Evolutionary conservation across 2,888 invertebrate species (phyloP), one percentile per base, ranked within the genome.

Genomic region (Lasioglossum pauxillum): DNA sequence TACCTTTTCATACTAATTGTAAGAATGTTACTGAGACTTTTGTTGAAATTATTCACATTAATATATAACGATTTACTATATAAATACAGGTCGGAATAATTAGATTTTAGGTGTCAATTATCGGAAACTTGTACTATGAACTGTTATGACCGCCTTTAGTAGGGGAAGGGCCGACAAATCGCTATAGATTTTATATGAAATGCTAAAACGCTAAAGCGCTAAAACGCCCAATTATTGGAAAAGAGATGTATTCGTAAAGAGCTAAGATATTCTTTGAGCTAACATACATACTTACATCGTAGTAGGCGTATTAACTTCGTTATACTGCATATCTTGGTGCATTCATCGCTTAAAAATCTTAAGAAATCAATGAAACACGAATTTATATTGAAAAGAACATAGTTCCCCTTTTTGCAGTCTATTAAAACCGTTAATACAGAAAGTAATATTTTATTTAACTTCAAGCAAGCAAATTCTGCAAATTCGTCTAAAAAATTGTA

Each of bases 241-340:
- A 69, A 69, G 38, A 67, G 74, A 75, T 23, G 67, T 44, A 80
- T 69, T 75, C 69, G 74, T 75, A 75, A 16, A 87, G 75, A 82
- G n/a, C n/a, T n/a, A n/a, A n/a, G 74, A 87, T 80, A 84, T 80
- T 79, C 23, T 78, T 64, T 41, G 7, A 78, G 74, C 67, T 83
- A 80, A 82, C 73, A 79, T 41, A 82, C 73, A 79, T 46, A 31
- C 41, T 53, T 44, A n/a, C 60, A 27, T 5, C n/a, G 69, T 60
- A 73, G 74, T 41, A 38, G 53, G 38, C n/a, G 14, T 53, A 72
- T 75, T 86, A 75, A 84, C 35, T 79, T 71, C 57, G 60, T 74
- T 53, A 78, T 82, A 64, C 64, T 16, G 31, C 14, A 7, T 16
- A 64, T 64, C 27, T 31, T 16, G 7, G 7, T 31, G 64, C 31